A percentile compares a stretch with the other conserved stretches of the same genome.
Evolutionary conservation across 37 sponge, comb jelly and placozoan genomes (phyloP).

Genomic region (Oopsacas minuta): DNA sequence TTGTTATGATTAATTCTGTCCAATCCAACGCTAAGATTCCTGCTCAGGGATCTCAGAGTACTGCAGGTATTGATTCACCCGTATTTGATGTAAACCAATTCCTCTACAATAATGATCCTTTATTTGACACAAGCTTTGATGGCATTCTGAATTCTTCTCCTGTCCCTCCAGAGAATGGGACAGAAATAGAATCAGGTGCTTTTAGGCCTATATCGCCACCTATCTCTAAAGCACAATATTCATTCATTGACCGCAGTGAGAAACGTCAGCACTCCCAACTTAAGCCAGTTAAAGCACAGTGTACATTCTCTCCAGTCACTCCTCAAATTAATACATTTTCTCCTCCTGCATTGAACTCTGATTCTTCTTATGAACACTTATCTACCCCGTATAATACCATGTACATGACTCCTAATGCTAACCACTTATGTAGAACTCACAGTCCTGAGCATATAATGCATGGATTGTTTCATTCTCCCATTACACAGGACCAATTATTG

Average conservation of each 20-base stretch:
- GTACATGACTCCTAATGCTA: no score
- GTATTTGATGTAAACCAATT: not conserved
- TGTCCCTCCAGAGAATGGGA: not conserved
- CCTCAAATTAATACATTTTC: not conserved
- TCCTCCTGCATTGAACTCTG: not conserved
- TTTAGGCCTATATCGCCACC: not conserved
- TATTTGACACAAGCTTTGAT: not conserved
- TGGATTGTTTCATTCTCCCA: no score
- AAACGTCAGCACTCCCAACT: not conserved
- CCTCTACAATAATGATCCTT: not conserved
- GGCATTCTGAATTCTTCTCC: not conserved
- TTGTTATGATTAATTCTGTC: no score
- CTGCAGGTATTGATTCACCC: no score
- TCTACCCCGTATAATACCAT: not conserved
- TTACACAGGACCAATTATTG: no score
- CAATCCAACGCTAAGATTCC: no score
- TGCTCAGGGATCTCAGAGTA: no score
- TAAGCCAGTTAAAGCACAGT: not conserved
- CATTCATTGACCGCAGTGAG: no score
- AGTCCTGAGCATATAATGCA: no score
- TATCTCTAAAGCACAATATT: not conserved
- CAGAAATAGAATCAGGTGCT: not conserved
- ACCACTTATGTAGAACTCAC: no score
- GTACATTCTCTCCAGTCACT: no score
- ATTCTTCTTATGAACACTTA: not conserved